Evolutionary conservation across 2,797 vertebrate genomes (phyloP).

Genomic region (Gallinago nigripennis): DNA sequence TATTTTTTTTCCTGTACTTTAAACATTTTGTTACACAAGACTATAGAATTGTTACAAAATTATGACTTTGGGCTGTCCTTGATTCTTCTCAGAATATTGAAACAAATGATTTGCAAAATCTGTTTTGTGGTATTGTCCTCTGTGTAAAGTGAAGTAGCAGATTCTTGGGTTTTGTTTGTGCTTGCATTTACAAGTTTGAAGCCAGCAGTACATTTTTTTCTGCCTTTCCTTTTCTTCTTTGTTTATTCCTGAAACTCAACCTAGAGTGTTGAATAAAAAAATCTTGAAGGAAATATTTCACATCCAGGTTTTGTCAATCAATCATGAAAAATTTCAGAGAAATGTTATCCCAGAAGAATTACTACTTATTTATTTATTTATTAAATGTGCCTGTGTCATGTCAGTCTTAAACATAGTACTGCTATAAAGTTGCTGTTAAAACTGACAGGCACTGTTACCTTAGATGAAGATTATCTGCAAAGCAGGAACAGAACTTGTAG

Average conservation of each 20-base stretch:
- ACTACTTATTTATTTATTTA: background rate
- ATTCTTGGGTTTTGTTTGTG: background rate
- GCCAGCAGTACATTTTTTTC: background rate
- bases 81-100: background rate
- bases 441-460: background rate
- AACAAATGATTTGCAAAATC: background rate
- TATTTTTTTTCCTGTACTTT: background rate
- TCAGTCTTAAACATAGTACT: background rate
- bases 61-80: background rate
- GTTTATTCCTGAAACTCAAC: background rate
- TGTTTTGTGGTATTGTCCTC: background rate
- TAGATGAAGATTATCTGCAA: background rate
- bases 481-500: background rate
- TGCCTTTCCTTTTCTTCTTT: background rate
- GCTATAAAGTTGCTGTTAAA: background rate
- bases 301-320: background rate
- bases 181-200: conserved; percentile 2
- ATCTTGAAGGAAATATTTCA: background rate
- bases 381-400: background rate
- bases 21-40: background rate
- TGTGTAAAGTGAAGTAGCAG: background rate
- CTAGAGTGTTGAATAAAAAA: background rate
- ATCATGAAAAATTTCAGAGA: background rate
- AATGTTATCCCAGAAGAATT: background rate
- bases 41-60: background rate